Evolutionary conservation across 2,888 invertebrate species (phyloP).

Genomic region (Deroplatys truncata): DNA sequence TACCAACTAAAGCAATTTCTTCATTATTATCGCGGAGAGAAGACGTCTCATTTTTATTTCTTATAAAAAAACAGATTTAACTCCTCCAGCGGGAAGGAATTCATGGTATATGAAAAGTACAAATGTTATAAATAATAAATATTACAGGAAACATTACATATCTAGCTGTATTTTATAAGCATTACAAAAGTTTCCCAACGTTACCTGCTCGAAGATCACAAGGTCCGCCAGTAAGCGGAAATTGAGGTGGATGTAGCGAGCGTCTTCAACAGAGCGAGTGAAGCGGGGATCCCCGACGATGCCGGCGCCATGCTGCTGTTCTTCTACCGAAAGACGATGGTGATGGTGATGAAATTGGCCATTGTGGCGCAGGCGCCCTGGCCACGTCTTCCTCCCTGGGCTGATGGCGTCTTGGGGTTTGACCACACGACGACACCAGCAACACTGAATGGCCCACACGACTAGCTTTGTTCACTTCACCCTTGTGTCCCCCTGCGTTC

Average conservation of each 20-base stretch:
- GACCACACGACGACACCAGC: not conserved
- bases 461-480: not conserved
- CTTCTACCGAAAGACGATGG: not conserved
- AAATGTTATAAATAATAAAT: too few species aligned
- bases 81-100: too few species aligned
- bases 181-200: too few species aligned
- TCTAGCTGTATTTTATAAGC: too few species aligned
- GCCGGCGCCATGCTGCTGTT: constrained; percentile 5
- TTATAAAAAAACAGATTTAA: too few species aligned
- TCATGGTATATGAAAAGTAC: too few species aligned
- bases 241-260: constrained; percentile 62
- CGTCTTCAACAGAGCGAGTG: constrained; percentile 54
- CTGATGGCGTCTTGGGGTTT: constrained; percentile 13
- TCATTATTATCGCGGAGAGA: too few species aligned
- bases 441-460: not conserved
- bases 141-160: too few species aligned
- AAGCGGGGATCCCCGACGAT: constrained; percentile 29
- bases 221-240: constrained; percentile 59
- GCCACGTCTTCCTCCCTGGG: constrained; percentile 16
- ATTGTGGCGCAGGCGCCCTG: constrained; percentile 21
- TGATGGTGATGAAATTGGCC: not conserved
- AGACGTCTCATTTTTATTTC: too few species aligned
- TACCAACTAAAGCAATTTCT: too few species aligned
- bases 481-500: not conserved
- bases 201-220: constrained; percentile 62